Base-by-base conservation (phyloP, 2,113 vertebrate genomes). In the Bujurquina vittata region DNA sequence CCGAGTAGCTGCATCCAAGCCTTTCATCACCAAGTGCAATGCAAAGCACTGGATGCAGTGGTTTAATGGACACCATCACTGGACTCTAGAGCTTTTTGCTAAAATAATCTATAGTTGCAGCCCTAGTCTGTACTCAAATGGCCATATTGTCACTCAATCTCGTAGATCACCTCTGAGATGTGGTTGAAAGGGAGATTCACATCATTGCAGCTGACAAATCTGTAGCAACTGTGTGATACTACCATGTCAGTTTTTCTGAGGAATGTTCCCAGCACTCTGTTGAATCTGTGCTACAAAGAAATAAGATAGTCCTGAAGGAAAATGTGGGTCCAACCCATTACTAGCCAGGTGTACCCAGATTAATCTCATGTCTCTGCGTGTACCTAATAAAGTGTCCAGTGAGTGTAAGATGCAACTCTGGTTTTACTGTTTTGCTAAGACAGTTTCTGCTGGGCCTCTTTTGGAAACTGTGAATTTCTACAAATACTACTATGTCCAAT, bases 151-250 rank as follows among this genome's bases (percentile, higher is more conserved):
- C 46, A 17, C 8, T 4, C 57, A 67, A 0, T 49, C 40, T 4
- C 49, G 46, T 0, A 46, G 26, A 46, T 40, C 14, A 26, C 9
- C 22, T 46, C 46, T 5, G 40, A 0, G 3, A 43, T 43, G 40
- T 43, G 40, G 1, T 43, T 37, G 3, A 40, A 40, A 4, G 10
- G 37, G 37, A 40, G 33, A 35, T 35, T 26, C 10, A 26, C 43
- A 1, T 3, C 37, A 46, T 46, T 3, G 11, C 62, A 67, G 62
- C 37, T 67, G 9, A 67, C 40, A 49, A 49, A 2, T 49, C 46
- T 69, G 40, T 22, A 67, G 22, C 8, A 67, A 17, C 3, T 49
- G 40, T 17, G 12, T 26, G 22, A 49, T 67, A 40, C 22, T 26
- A 14, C 40, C 63, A 67, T 26, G 0, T 26, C 63, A 49, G 29